Evolutionary conservation across 2,888 invertebrate genomes (phyloP), one percentile per base, ranked within the genome.

Genomic region (Hydriomena furcata): DNA sequence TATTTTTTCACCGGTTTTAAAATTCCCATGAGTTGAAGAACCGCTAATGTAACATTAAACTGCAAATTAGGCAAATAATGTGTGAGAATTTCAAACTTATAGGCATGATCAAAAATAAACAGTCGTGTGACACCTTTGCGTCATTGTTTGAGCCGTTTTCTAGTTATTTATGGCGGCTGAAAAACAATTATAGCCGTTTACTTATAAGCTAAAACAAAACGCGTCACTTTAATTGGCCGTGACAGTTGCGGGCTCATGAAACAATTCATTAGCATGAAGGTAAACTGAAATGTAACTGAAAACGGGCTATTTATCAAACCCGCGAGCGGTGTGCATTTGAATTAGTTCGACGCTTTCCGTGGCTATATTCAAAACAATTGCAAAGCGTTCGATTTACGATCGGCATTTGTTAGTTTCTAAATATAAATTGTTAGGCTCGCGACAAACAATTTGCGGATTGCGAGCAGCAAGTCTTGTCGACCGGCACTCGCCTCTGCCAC

Each of bases 361-460:
- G 72, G 76, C 71, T 78, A 71, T 73, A 82, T 80, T 79, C 79
- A 81, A 85, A 86, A 89, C 87, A 88, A 88, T 87, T 80, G 82
- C 69, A 60, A 66, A 60, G 73, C 77, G 75, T 83, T 84, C 85
- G 80, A 85, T 83, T 79, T 81, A 80, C 83, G 84, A 80, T 85
- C 82, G 88, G 87, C 73, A 87, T 86, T 85, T 76, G 82, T 83
- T 80, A 74, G 71, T 72, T 52, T 76, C 89, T 89, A 89, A 86
- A 89, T 88, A 83, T 89, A 88, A 83, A 87, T 84, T 80, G 85
- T 84, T 85, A 84, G 81, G 81, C 81, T 76, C 82, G 81, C 74
- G 80, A 84, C 84, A 83, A 85, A 86, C 84, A 87, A 87, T 89
- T 88, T 83, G 85, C 76, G 87, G 84, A 84, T 83, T 82, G 86